These are phyloP conservation scores for Tragelaphus imberbis DNA, from an alignment of 2,113 vertebrate genomes.

Conservation along the genomic window DNA sequence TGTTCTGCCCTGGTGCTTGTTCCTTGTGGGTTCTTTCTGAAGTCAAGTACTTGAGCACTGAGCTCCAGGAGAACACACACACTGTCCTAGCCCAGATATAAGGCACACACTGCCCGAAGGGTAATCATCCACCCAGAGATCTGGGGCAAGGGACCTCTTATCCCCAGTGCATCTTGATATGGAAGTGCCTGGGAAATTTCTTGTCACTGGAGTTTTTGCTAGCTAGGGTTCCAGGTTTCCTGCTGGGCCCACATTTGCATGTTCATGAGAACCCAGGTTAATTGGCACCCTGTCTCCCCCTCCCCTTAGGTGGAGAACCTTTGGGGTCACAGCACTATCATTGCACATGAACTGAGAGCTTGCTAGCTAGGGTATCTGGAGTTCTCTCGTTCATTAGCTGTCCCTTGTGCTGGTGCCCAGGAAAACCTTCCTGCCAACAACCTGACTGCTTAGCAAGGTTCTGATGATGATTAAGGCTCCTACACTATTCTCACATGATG, in stretches of 20 bases:
- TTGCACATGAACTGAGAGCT: rapidly evolving
- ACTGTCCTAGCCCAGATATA: neutral
- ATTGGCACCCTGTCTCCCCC: neutral
- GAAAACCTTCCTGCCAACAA: neutral
- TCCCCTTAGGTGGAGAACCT: neutral
- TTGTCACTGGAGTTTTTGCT: neutral
- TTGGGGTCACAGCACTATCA: neutral
- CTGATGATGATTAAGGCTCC: neutral
- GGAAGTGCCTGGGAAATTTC: neutral
- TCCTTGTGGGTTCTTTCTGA: neutral
- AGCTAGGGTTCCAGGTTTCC: neutral
- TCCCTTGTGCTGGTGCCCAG: neutral
- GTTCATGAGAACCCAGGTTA: neutral
- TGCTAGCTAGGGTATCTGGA: neutral
- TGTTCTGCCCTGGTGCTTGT: neutral
- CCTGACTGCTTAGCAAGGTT: neutral
- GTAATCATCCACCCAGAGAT: neutral
- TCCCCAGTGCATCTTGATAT: neutral
- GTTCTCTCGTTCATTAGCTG: neutral
- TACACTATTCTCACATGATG: neutral
- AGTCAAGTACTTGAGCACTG: neutral
- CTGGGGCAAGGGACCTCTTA: neutral
- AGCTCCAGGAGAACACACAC: neutral
- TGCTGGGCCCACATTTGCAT: rapidly evolving
- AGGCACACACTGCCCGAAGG: neutral